Base-by-base conservation (phyloP, 2,797 vertebrate genomes). In the Spheniscus humboldti region DNA sequence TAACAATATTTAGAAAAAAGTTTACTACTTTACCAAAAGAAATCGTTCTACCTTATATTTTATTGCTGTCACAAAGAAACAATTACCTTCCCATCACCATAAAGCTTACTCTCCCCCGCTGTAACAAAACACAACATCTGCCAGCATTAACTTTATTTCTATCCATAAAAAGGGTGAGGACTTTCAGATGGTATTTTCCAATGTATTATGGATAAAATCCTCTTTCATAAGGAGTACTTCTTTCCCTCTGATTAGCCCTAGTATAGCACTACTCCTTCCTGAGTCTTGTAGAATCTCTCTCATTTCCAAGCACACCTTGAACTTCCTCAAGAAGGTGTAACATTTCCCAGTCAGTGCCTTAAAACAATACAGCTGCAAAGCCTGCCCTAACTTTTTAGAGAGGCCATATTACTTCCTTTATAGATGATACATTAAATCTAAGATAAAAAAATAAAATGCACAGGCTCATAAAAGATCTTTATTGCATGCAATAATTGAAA, bases 381-480 rank as follows among this genome's bases (percentile, higher is more conserved):
- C 52, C 68, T 6, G 23, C n/a, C 7, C 11, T 91, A 91, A 92
- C 41, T 37, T 96, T 93, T 96, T 39, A 39, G 83, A 90, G 57
- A 73, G 80, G 50, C 50, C 77, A 52, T 88, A 93, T 92, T 95
- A 73, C 62, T 80, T 73, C 73, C 68, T 95, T 92, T 95, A 92
- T 45, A 68, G 62, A 92, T 55, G 69, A 69, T 20, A 69, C 8
- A 76, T 52, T 94, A 93, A 95, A 92, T 82, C 67, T 69, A 90
- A 75, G 80, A 84, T 66, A 68, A 18, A 84, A 79, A 94, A 83
- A 91, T 92, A 77, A 94, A 96, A 90, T 16, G 66, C 52, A 63
- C 10, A 64, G 45, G 45, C 48, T 55, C 56, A 78, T 94, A 82
- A 94, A 92, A 73, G 10, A 59, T 31, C 67, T 87, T 94, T 91